Evolutionary conservation across 2,113 vertebrate species (phyloP), one percentile per base, ranked within the genome.

Genomic region (Notiomystis cincta): DNA sequence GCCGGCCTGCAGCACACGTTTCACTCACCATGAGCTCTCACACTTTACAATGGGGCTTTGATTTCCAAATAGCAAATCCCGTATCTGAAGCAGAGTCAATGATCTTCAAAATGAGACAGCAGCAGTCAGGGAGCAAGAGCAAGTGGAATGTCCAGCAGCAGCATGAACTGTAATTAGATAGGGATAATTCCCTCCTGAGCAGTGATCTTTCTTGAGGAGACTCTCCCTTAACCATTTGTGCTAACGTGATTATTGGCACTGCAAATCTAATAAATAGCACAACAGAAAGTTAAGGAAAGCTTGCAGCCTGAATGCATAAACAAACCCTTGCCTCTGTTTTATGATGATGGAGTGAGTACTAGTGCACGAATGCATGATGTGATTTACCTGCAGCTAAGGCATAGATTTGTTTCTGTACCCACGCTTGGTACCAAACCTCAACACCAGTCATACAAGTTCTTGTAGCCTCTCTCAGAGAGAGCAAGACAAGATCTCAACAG

Each of bases 201-300:
- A 40, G 23, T 35, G 44, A 87, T 96, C 45, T 79, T 87, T 76
- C 78, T 77, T 51, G 66, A 81, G 67, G 64, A 96, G 78, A 65
- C 66, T 73, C 79, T 60, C 67, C 82, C 85, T 83, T 88, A 91
- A 65, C 90, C 51, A 15, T 95, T 95, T 78, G 31, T 60, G 64
- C 50, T 94, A 92, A 94, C 42, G 0, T 56, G 47, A 77, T 95
- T 96, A 96, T 48, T 83, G 79, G 50, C 51, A 48, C 44, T 31
- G 27, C 67, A 94, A 90, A 97, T 95, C 58, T 80, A 93, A 92
- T 93, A 79, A 93, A 42, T 27, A 14, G 38, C 50, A 35, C 38
- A 47, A 24, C 19, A 89, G 70, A 69, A 75, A 91, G 18, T 27
- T n/a, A 58, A 53, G 53, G 31, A 47, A 31, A 53, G 57, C 50